phyloP scores from a whole-genome alignment of 2,797 vertebrate species.

The Serranus cabrilla region DNA sequence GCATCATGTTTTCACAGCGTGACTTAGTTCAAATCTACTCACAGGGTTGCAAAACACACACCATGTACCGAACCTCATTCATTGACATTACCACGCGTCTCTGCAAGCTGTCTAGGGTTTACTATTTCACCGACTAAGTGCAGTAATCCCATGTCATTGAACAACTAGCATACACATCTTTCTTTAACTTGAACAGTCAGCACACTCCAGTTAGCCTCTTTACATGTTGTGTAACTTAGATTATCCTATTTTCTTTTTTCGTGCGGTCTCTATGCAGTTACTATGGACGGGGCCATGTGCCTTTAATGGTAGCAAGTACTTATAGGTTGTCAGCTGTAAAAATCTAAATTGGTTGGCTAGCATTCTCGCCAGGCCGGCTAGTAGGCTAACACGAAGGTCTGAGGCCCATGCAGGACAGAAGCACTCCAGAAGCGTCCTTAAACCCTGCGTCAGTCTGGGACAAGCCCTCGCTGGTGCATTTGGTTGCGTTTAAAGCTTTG shows the following conservation, averaged over 20 bases:
- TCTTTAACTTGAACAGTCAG: slow-evolving; percentile 3
- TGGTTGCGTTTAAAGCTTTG: background rate
- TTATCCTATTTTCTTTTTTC: background rate
- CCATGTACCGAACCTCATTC: background rate
- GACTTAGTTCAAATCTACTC: slow-evolving; percentile 43
- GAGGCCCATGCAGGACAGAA: slow-evolving; percentile 68
- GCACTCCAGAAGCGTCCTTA: slow-evolving; percentile 50
- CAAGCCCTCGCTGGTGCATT: slow-evolving; percentile 8
- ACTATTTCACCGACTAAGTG: background rate
- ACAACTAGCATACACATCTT: slow-evolving; percentile 46
- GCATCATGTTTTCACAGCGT: slow-evolving; percentile 33
- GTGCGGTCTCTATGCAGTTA: background rate
- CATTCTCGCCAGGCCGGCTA: slow-evolving; percentile 58
- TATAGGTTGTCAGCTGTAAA: background rate
- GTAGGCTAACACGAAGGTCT: slow-evolving; percentile 71
- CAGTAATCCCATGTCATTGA: slow-evolving; percentile 73
- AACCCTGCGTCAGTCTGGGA: slow-evolving; percentile 52
- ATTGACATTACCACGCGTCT: background rate
- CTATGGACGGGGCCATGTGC: background rate
- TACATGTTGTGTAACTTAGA: slow-evolving; percentile 54
- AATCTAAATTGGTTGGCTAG: background rate
- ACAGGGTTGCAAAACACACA: background rate
- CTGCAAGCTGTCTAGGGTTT: background rate
- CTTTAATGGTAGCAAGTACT: background rate
- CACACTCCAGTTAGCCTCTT: slow-evolving; percentile 32